Conservation (phyloP, 2,113 vertebrate genomes). For the Emydura subglobosa region DNA sequence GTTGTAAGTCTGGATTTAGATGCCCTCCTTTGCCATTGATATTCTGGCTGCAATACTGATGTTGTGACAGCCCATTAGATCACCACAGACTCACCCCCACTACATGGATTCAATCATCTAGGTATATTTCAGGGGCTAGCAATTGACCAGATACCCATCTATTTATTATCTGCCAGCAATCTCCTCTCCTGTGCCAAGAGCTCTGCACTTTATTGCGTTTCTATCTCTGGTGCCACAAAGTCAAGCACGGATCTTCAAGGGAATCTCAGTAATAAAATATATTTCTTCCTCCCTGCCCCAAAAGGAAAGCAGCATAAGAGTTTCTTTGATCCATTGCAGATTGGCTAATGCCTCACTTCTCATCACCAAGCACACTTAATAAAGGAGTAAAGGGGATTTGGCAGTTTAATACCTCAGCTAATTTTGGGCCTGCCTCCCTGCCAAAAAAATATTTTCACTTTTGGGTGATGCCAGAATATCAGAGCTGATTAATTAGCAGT, state of each 20-base stretch:
- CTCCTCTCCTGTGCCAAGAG: constrained; percentile 61
- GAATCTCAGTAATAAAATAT: constrained; percentile 67
- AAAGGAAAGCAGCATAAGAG: constrained; percentile 62
- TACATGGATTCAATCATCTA: constrained; percentile 62
- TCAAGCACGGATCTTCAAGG: constrained; percentile 69
- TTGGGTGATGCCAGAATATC: constrained; percentile 67
- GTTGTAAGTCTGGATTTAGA: background rate
- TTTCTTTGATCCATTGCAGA: constrained; percentile 67
- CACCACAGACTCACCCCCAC: rapidly evolving
- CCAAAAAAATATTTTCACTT: constrained; percentile 75
- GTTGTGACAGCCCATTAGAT: constrained; percentile 31
- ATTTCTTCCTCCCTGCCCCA: constrained; percentile 57
- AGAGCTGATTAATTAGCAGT: constrained; percentile 71
- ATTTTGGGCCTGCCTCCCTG: constrained; percentile 64
- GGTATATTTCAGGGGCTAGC: constrained; percentile 40
- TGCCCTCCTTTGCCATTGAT: background rate
- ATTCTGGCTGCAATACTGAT: constrained; percentile 9
- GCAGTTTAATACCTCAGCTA: constrained; percentile 71
- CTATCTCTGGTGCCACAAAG: constrained; percentile 56
- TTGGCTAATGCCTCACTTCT: constrained; percentile 59
- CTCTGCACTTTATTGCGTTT: constrained; percentile 62
- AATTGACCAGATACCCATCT: constrained; percentile 27
- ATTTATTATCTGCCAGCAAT: constrained; percentile 41
- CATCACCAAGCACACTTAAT: constrained; percentile 71
- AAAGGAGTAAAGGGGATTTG: constrained; percentile 72